Conservation (phyloP, 2,797 vertebrate species). For the Denticeps clupeoides region DNA sequence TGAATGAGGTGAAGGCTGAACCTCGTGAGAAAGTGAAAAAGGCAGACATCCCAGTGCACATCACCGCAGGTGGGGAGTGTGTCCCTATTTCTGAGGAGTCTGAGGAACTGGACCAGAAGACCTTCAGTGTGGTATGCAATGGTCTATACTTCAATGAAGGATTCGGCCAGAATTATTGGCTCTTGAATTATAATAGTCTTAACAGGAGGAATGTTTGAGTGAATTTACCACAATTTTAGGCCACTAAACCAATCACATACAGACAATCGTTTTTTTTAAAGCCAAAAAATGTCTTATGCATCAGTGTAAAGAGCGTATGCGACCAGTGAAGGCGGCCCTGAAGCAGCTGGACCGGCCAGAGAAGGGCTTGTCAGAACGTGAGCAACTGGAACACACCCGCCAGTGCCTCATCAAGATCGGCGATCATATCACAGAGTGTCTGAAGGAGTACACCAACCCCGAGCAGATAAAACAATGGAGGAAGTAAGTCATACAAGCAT, state of each 20-base stretch:
- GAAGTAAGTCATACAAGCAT: conserved; percentile 69
- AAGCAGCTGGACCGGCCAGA: conserved; percentile 95
- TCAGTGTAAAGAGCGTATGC: conserved; percentile 97
- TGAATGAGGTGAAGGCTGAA: conserved; percentile 73
- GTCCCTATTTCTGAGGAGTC: conserved; percentile 81
- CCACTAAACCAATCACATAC: too few relatives aligned
- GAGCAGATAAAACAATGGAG: conserved; percentile 97
- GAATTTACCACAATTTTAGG: too few relatives aligned
- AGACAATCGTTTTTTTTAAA: too few relatives aligned
- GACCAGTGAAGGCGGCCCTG: conserved; percentile 91
- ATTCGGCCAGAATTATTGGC: too few relatives aligned
- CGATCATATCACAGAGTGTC: conserved; percentile 95
- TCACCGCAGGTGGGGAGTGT: conserved; percentile 75
- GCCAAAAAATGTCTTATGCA: conserved; percentile 6
- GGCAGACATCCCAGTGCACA: conserved; percentile 72
- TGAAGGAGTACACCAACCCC: conserved; percentile 90
- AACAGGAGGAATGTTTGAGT: too few relatives aligned
- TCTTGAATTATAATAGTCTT: too few relatives aligned
- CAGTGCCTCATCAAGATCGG: conserved; percentile 97
- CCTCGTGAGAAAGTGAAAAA: conserved; percentile 78
- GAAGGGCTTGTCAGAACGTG: conserved; percentile 93
- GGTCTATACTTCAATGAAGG: neutral
- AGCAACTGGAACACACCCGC: conserved; percentile 92
- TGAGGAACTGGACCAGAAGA: conserved; percentile 94
- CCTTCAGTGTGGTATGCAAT: conserved; percentile 87